A percentile compares a stretch with the other conserved stretches of the same genome.
phyloP scores from a whole-genome alignment of 2,888 invertebrate genomes.

The Heteromyza rotundicornis region DNA sequence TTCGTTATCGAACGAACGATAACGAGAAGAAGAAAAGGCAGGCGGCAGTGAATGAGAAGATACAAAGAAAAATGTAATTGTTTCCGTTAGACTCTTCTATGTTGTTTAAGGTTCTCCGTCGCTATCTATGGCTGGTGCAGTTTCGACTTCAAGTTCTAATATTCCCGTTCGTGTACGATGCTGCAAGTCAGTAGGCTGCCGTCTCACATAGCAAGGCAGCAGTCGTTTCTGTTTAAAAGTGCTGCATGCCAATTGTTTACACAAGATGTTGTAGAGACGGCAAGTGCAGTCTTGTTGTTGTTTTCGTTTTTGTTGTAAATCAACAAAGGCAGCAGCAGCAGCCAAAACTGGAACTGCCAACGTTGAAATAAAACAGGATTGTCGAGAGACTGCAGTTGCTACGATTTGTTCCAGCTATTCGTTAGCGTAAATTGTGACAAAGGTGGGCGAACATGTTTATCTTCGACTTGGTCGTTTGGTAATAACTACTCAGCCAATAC shows the following conservation, averaged over 20 bases:
- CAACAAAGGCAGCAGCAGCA: conserved; percentile 1
- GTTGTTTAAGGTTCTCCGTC: not conserved
- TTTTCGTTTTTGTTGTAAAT: not conserved
- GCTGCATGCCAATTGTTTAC: conserved; percentile 21
- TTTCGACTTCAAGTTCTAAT: too few relatives aligned
- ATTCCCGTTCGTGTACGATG: too few relatives aligned
- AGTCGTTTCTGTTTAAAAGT: too few relatives aligned
- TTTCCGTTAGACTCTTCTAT: conserved; percentile 18
- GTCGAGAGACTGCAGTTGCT: conserved; percentile 6
- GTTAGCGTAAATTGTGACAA: conserved; percentile 32
- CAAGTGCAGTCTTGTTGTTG: not conserved
- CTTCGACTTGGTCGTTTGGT: conserved; percentile 46
- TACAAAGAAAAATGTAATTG: conserved; percentile 4
- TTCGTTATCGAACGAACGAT: not conserved
- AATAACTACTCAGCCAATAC: conserved; percentile 43
- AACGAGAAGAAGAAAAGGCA: not conserved
- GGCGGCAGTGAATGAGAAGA: too few relatives aligned
- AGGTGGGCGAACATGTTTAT: conserved; percentile 57
- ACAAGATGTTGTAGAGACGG: not conserved
- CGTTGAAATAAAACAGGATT: conserved; percentile 8
- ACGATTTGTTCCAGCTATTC: conserved; percentile 13
- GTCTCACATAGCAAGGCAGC: too few relatives aligned
- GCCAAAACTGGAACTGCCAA: conserved; percentile 15
- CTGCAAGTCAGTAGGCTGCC: too few relatives aligned
- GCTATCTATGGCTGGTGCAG: not conserved